phyloP scores from a whole-genome alignment of 2,888 invertebrate species.

The Megastigmus dorsalis region DNA sequence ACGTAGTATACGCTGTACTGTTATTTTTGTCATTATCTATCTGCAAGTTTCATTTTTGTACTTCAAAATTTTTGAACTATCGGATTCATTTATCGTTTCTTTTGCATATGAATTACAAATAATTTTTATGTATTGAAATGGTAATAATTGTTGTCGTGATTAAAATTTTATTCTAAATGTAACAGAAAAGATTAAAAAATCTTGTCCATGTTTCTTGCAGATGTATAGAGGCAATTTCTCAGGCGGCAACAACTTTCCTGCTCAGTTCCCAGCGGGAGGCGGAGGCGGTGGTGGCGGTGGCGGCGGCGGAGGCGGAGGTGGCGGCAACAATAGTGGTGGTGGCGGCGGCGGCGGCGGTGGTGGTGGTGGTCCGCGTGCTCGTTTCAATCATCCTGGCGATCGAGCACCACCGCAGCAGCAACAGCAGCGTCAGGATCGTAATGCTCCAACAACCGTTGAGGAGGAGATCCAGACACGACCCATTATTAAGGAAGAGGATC shows the following conservation, averaged over 20 bases:
- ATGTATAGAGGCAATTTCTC: conserved; percentile 74
- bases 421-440: conserved; percentile 63
- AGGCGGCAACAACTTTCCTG: conserved; percentile 41
- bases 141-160: not conserved
- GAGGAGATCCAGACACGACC: conserved; percentile 84
- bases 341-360: no score
- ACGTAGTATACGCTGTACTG: no score
- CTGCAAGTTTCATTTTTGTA: no score
- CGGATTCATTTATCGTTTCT: no score
- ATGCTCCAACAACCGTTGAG: conserved; percentile 74
- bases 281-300: no score
- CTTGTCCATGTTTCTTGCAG: conserved; percentile 64
- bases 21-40: no score
- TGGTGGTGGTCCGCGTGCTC: conserved; percentile 70
- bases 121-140: not conserved
- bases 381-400: conserved; percentile 69
- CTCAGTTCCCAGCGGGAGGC: conserved; percentile 48
- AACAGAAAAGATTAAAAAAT: no score
- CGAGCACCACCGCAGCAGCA: conserved; percentile 67
- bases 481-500: conserved; percentile 94
- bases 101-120: no score
- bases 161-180: no score
- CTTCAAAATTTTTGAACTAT: no score
- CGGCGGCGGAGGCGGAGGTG: no score
- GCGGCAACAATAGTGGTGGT: no score